These are phyloP conservation scores for Sphaeridia pumilis DNA, from an alignment of 2,888 invertebrate species.

Conservation along the genomic window DNA sequence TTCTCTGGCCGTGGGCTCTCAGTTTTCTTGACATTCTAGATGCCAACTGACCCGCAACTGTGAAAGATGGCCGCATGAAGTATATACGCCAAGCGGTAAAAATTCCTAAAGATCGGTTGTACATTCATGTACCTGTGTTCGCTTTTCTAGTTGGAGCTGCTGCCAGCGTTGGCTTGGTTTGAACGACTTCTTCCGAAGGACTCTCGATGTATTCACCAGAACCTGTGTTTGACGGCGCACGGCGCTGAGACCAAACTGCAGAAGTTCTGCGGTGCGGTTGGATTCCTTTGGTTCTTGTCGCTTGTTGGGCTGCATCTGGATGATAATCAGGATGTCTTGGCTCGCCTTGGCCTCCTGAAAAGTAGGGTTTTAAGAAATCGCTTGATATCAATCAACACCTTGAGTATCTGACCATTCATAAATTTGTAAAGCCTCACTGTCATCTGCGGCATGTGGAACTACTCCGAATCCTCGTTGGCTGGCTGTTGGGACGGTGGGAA, in stretches of 20 bases:
- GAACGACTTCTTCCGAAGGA: too few species aligned
- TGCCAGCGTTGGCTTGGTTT: too few species aligned
- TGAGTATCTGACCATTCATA: slow-evolving; percentile 36
- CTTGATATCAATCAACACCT: slow-evolving; percentile 16
- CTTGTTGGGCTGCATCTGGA: slow-evolving; percentile 3
- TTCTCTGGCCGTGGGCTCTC: too few species aligned
- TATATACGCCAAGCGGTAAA: too few species aligned
- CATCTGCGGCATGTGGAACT: slow-evolving; percentile 14
- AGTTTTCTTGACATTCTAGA: too few species aligned
- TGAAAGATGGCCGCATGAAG: too few species aligned
- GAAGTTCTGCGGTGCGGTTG: slow-evolving; percentile 32
- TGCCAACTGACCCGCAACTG: too few species aligned
- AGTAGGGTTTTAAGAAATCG: background rate
- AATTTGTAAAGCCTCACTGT: slow-evolving; percentile 37
- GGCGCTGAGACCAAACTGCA: slow-evolving; percentile 34
- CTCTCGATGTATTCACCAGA: too few species aligned
- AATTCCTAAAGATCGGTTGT: too few species aligned
- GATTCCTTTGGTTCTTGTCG: slow-evolving; percentile 14
- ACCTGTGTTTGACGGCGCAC: too few species aligned
- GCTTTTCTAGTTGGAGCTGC: too few species aligned
- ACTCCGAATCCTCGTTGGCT: slow-evolving; percentile 5
- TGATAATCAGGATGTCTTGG: slow-evolving; percentile 29
- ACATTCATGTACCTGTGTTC: too few species aligned
- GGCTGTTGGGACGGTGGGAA: slow-evolving; percentile 10
- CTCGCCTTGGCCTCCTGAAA: slow-evolving; percentile 34